These are phyloP conservation scores for Xenops minutus DNA, from an alignment of 2,797 vertebrate species.

Conservation along the genomic window DNA sequence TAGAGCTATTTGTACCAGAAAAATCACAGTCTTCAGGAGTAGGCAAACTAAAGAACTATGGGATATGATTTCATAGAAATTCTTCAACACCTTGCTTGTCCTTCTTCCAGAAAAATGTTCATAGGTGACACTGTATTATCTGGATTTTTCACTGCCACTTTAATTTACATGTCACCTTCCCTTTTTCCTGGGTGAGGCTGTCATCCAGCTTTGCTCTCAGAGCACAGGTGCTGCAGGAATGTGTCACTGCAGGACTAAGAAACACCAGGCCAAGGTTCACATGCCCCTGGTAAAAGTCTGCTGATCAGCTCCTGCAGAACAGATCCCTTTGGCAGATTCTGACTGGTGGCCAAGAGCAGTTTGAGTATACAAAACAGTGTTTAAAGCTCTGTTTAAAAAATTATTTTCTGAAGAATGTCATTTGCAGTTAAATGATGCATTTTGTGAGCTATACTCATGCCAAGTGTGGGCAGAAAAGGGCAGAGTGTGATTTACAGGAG, in stretches of 20 bases:
- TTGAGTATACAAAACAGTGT: background rate
- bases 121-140: background rate
- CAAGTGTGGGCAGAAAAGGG: background rate
- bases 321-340: background rate
- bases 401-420: background rate
- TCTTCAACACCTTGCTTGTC: background rate
- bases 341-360: background rate
- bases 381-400: background rate
- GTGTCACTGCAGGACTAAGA: background rate
- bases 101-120: background rate
- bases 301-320: background rate
- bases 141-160: background rate
- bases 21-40: background rate
- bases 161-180: background rate
- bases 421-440: background rate
- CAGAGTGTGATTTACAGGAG: background rate
- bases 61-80: background rate
- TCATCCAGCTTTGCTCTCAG: background rate
- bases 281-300: fast-evolving
- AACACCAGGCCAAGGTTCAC: background rate
- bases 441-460: background rate
- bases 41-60: background rate
- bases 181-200: background rate
- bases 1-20: background rate
- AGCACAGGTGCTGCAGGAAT: background rate